Evolutionary conservation across 2,888 invertebrate genomes (phyloP), one percentile per base, ranked within the genome.

Genomic region (Tetheella fluctuosa): DNA sequence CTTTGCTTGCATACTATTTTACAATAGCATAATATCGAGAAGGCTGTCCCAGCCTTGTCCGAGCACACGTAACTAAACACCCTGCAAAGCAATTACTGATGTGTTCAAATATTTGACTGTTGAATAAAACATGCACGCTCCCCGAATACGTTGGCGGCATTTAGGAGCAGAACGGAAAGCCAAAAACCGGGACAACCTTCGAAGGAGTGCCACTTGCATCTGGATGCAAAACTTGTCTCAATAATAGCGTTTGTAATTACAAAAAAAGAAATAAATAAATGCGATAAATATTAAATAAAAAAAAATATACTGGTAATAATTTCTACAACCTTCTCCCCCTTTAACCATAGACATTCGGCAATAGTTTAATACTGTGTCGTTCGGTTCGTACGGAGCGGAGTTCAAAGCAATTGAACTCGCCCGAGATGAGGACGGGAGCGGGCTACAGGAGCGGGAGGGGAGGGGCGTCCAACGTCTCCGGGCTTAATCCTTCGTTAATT

Each of bases 111-210:
- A 80, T 76, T 82, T 17, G 78, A 79, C 76, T 82, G 76, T 77
- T 79, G 76, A 67, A 70, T 80, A 73, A 70, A 76, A 76, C 90
- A 89, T 89, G 90, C 91, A 93, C 93, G 93, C 93, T 90, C 81
- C 84, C 84, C 81, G 79, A 73, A 74, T 70, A 76, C 79, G 72
- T 76, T 80, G 79, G 74, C 77, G 76, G 76, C 76, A 80, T 81
- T 79, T 76, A 83, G 86, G 90, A 90, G 85, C 89, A 86, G 82
- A 84, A 85, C 93, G 94, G 94, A 92, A 93, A 91, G 89, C 89
- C 89, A 90, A 91, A 93, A 93, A 91, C 93, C 93, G 93, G 93
- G 93, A 94, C 93, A 94, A 94, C 93, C 93, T 93, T 93, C 91
- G 92, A 92, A 89, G 93, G 92, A 91, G 88, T 86, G 88, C 90